phyloP scores from a whole-genome alignment of 2,797 vertebrate genomes.

The Sebastes variabilis region DNA sequence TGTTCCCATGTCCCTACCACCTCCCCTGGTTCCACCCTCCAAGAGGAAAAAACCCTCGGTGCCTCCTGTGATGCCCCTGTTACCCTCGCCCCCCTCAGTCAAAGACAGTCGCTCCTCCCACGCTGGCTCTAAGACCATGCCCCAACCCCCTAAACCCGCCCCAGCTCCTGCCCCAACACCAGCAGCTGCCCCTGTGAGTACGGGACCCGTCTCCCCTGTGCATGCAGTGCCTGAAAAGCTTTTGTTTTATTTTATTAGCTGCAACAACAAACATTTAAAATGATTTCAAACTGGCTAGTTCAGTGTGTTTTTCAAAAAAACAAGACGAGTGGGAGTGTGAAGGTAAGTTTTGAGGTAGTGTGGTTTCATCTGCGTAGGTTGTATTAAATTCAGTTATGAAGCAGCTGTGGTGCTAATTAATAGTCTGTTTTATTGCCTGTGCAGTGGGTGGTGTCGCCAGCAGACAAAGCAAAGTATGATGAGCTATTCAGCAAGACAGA shows the following conservation, averaged over 20 bases:
- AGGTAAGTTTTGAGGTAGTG: slow-evolving; percentile 35
- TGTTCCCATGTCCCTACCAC: slow-evolving; percentile 94
- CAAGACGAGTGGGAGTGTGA: slow-evolving; percentile 35
- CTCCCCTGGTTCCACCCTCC: slow-evolving; percentile 93
- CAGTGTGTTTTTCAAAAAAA: slow-evolving; percentile 72
- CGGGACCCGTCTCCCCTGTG: slow-evolving; percentile 3
- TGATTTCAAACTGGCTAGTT: slow-evolving; percentile 74
- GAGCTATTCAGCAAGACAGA: slow-evolving; percentile 96
- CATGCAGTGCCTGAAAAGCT: slow-evolving; percentile 19
- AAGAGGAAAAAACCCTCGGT: slow-evolving; percentile 91
- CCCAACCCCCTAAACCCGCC: slow-evolving; percentile 83
- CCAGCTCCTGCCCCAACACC: slow-evolving; percentile 74
- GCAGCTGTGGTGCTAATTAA: background rate
- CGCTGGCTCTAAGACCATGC: slow-evolving; percentile 84
- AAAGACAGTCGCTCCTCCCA: slow-evolving; percentile 90
- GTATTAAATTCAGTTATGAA: background rate
- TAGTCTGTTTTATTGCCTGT: background rate
- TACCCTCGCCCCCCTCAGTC: slow-evolving; percentile 86
- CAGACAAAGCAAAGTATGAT: slow-evolving; percentile 94
- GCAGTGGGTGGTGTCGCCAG: slow-evolving; percentile 94
- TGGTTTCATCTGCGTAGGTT: background rate
- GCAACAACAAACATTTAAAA: slow-evolving; percentile 28
- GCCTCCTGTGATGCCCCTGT: slow-evolving; percentile 84
- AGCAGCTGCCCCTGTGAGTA: slow-evolving; percentile 85
- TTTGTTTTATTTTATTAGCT: slow-evolving; percentile 17